A percentile compares a stretch with the other conserved stretches of the same genome.
Evolutionary conservation across 1,140 invertebrate genomes (phyloP).

Genomic region (Colletes latitarsis): DNA sequence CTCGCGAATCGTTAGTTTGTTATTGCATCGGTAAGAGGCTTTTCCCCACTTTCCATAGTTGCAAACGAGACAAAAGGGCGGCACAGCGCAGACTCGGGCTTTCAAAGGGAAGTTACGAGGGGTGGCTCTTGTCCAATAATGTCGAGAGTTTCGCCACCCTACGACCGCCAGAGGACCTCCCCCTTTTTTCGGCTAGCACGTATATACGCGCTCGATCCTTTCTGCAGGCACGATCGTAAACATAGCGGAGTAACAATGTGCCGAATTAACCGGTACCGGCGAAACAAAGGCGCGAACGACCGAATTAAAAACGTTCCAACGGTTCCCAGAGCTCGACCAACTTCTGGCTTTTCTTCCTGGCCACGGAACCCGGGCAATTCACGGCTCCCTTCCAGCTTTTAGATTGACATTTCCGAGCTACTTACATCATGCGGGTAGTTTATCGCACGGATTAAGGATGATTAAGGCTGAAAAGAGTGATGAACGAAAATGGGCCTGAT

Average conservation of each 20-base stretch:
- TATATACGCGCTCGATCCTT: neutral
- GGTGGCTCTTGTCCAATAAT: conserved; percentile 45
- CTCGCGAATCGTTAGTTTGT: neutral
- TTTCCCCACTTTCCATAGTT: conserved; percentile 35
- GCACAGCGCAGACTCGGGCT: conserved; percentile 36
- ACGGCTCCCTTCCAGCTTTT: conserved; percentile 60
- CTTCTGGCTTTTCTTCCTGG: neutral
- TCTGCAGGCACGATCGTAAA: conserved; percentile 1
- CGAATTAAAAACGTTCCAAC: conserved; percentile 23
- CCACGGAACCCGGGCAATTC: conserved; percentile 30
- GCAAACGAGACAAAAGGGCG: conserved; percentile 31
- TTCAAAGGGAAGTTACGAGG: conserved; percentile 22
- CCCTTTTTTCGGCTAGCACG: conserved; percentile 23
- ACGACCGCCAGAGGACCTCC: neutral
- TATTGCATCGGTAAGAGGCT: neutral
- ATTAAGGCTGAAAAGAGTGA: conserved; percentile 65
- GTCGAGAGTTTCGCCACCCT: conserved; percentile 31
- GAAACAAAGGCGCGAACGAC: conserved; percentile 24
- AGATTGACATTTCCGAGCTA: conserved; percentile 67
- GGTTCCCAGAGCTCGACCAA: conserved; percentile 2
- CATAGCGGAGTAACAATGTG: conserved; percentile 49
- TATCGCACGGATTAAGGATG: conserved; percentile 58
- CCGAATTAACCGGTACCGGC: conserved; percentile 21
- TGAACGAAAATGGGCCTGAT: conserved; percentile 62
- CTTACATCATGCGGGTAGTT: conserved; percentile 66